Evolutionary conservation across 2,797 vertebrate species (phyloP), one percentile per base, ranked within the genome.

Genomic region (Chiloscyllium punctatum): DNA sequence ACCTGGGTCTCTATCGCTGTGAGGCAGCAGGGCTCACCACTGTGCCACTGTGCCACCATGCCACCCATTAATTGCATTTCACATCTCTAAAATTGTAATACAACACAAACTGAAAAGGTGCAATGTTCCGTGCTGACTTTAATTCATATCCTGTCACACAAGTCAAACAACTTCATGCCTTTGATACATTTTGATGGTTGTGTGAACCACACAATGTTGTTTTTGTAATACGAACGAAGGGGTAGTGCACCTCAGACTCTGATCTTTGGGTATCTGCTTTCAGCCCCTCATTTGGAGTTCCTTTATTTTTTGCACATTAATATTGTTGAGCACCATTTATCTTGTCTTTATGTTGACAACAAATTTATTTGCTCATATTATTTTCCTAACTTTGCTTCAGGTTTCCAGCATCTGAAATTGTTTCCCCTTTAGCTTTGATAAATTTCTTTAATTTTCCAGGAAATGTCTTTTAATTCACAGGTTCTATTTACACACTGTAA

Each of bases 381-480:
- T 84, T 69, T 11, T n/a, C 62, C 66, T n/a, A 18, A 18, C 23
- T 23, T 68, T 23, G 0, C n/a, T 91, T 23, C 57, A 68, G 33
- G 66, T 91, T 37, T 33, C 53, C 57, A 72, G 88, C 88, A 91
- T 3, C 4, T 6, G 33, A 33, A 62, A 13, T 21, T 91, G 62
- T 62, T 66, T 27, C 30, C n/a, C 33, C 21, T 68, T 37, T 90
- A 33, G 62, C 53, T 62, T 92, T 42, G 37, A 92, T 37, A 37
- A 68, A 92, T 92, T 92, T 92, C 5, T 42, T 66, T 33, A n/a
- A 92, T 16, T 92, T 68, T 92, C 90, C 62, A 92, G 33, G 33
- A 37, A 37, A 92, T n/a, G 66, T n/a, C 30, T 57, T 66, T 37
- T 37, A n/a, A 33, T 33, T 77, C 33, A 15, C 13, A 79, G 30